Evolutionary conservation across 2,113 vertebrate species (phyloP), one percentile per base, ranked within the genome.

Genomic region (Dasyornis broadbenti): DNA sequence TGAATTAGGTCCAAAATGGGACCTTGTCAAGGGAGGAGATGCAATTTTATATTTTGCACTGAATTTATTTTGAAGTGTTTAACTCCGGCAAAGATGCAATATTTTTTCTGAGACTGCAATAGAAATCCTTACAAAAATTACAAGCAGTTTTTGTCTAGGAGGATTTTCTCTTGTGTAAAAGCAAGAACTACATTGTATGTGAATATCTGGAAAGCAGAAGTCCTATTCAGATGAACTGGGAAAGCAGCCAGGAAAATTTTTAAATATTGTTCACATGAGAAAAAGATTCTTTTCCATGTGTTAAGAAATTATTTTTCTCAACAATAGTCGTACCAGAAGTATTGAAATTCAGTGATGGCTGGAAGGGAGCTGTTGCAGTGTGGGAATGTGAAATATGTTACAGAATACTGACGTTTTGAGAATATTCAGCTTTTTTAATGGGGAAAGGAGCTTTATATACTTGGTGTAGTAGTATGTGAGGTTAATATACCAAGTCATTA

Each of bases 1-100:
- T 61, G 54, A 44, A 72, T 89, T 79, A 56, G 40, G 23, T 30
- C 31, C 71, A 31, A 94, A 57, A 69, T 45, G 59, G 54, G 68
- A 31, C 22, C 30, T 68, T 71, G 35, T 71, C 30, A 82, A 79
- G 37, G 69, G 79, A 95, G 91, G 82, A 91, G 72, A 78, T 47
- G 14, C 40, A 77, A 59, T 96, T 96, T 86, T 90, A 71, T 83
- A 75, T 92, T 94, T 94, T 70, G 63, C 64, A 69, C 47, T 89
- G 69, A 52, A 18, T 91, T 93, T 94, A 84, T 84, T 78, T 94
- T 82, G 45, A 75, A 66, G 26, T 53, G 40, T 71, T 88, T 92
- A 83, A 44, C 39, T 88, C 68, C 66, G 75, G 47, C 24, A 39
- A 70, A 54, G 16, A 10, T 86, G 50, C 17, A 73, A 5, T 82